A percentile compares a stretch with the other conserved stretches of the same genome.
These are phyloP conservation scores for Hypothenemus hampei DNA, from an alignment of 1,140 invertebrate genomes.

Conservation along the genomic window DNA sequence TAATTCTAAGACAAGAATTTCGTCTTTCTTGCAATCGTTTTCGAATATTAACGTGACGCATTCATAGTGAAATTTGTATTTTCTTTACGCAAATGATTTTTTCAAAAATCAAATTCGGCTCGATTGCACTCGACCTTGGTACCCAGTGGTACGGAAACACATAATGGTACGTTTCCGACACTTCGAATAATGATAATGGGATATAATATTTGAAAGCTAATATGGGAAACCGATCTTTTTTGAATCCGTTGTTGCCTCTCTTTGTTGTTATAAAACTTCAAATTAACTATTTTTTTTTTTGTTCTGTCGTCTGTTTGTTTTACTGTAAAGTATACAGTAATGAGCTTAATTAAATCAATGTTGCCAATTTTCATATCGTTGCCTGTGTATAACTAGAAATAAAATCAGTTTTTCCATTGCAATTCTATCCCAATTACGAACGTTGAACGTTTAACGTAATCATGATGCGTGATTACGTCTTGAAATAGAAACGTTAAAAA, in stretches of 20 bases:
- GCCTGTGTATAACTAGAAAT: no score
- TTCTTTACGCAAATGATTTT: background rate
- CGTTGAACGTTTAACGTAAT: no score
- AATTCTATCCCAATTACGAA: no score
- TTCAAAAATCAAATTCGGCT: background rate
- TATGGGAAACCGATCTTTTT: conserved; percentile 12
- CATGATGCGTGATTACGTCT: no score
- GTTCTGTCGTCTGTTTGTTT: background rate
- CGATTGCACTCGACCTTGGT: conserved; percentile 23
- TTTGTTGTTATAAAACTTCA: background rate
- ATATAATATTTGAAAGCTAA: conserved; percentile 7
- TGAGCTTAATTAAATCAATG: no score
- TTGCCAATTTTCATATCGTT: no score
- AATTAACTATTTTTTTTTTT: conserved; percentile 14
- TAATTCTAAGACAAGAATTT: no score
- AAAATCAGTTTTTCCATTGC: no score
- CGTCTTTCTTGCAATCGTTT: no score
- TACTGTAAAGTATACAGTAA: background rate
- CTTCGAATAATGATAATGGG: conserved; percentile 6
- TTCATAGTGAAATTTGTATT: no score
- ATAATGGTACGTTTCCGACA: conserved; percentile 38
- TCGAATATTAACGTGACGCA: no score
- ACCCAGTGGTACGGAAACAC: conserved; percentile 34
- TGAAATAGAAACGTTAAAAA: no score
- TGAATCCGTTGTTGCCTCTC: background rate